Evolutionary conservation across 2,113 vertebrate genomes (phyloP).

Genomic region (Cariama cristata): DNA sequence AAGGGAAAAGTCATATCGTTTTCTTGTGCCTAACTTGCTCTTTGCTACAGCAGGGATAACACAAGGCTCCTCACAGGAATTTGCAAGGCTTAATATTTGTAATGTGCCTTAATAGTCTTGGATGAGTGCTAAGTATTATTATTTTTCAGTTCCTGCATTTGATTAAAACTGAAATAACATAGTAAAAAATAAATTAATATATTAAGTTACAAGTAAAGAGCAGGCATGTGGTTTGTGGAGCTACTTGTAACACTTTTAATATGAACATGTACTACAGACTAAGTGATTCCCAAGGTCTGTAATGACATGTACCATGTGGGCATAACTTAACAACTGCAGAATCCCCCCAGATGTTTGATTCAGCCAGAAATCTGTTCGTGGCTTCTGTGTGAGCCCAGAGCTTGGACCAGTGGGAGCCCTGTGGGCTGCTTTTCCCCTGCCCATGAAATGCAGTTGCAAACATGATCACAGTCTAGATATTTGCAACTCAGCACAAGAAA

Average conservation of each 20-base stretch:
- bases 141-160: slow-evolving; percentile 58
- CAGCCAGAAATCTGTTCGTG: background rate
- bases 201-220: slow-evolving; percentile 53
- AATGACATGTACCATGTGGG: background rate
- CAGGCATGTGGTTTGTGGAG: slow-evolving; percentile 32
- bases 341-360: background rate
- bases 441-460: background rate
- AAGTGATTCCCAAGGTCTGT: slow-evolving; percentile 32
- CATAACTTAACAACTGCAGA: background rate
- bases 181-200: slow-evolving; percentile 59
- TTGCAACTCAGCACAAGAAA: background rate
- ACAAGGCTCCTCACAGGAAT: slow-evolving; percentile 23
- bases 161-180: slow-evolving; percentile 56
- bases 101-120: slow-evolving; percentile 32
- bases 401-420: background rate
- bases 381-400: background rate
- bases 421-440: background rate
- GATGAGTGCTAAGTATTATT: slow-evolving; percentile 61
- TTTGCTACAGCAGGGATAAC: background rate
- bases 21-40: background rate
- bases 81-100: slow-evolving; percentile 7
- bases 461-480: background rate
- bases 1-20: background rate
- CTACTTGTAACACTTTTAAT: slow-evolving; percentile 34
- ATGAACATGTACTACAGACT: background rate